Evolutionary conservation across 92 coral and sea anemone species (phyloP).

Genomic region (Epizoanthus ramosus): DNA sequence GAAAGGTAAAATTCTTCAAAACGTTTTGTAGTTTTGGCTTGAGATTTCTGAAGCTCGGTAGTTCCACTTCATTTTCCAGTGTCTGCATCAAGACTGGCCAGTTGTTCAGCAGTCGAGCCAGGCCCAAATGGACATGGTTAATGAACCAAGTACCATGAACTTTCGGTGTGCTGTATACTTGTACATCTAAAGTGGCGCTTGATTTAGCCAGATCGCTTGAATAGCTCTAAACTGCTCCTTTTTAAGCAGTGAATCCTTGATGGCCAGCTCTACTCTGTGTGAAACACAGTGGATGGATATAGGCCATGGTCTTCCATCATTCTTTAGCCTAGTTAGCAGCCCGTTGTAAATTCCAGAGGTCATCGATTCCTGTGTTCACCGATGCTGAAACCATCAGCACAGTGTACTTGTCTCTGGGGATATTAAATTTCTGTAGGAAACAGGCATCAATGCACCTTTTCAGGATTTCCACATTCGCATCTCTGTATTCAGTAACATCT

Average conservation of each 20-base stretch:
- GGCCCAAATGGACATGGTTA: constrained; percentile 42
- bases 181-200: constrained; percentile 34
- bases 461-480: constrained; percentile 19
- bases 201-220: constrained; percentile 40
- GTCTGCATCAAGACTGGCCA: constrained; percentile 40
- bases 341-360: constrained; percentile 13
- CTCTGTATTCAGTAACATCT: constrained; percentile 31
- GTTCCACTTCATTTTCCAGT: constrained; percentile 25
- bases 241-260: constrained; percentile 27
- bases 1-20: constrained; percentile 33
- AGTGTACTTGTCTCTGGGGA: constrained; percentile 13
- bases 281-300: constrained; percentile 40
- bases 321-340: constrained; percentile 41
- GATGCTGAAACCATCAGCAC: constrained; percentile 28
- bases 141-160: constrained; percentile 45
- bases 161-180: constrained; percentile 29
- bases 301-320: constrained; percentile 41
- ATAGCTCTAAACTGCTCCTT: constrained; percentile 21
- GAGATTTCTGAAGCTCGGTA: background rate
- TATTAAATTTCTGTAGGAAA: constrained; percentile 12
- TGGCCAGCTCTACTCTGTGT: constrained; percentile 44
- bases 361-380: no score
- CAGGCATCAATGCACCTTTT: constrained; percentile 23
- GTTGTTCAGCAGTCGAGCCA: constrained; percentile 30
- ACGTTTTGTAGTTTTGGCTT: constrained; percentile 14